Evolutionary conservation across 1,140 invertebrate species (phyloP).

Genomic region (Lerema accius): DNA sequence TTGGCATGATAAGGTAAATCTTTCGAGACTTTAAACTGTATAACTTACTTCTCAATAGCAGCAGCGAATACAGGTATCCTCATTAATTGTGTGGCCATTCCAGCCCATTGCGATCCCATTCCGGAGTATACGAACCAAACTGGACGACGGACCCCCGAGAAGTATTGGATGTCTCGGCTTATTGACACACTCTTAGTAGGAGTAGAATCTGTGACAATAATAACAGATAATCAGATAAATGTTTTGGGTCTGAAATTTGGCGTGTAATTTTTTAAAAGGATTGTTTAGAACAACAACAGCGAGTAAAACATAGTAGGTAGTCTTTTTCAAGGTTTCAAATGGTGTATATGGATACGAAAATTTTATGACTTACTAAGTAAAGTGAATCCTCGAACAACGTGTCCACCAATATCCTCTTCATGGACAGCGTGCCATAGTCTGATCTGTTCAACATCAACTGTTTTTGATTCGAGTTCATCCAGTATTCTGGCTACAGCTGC

Average conservation of each 20-base stretch:
- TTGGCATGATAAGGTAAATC: constrained; percentile 18
- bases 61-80: constrained; percentile 88
- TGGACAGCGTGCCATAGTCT: constrained; percentile 83
- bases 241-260: no score
- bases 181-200: constrained; percentile 64
- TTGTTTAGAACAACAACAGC: no score
- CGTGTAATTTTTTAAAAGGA: no score
- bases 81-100: constrained; percentile 88
- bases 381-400: constrained; percentile 84
- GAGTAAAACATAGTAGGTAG: no score
- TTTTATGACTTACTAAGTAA: constrained; percentile 84
- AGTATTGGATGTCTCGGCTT: constrained; percentile 83
- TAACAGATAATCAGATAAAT: no score
- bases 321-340: no score
- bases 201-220: constrained; percentile 70
- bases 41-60: constrained; percentile 85
- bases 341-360: no score
- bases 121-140: constrained; percentile 96
- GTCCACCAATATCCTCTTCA: constrained; percentile 81
- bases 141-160: constrained; percentile 85
- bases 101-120: constrained; percentile 95
- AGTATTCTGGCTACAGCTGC: constrained; percentile 88
- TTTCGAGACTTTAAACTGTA: background rate
- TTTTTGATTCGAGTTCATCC: constrained; percentile 84
- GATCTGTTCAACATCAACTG: constrained; percentile 83